Conservation (phyloP, 2,797 vertebrate genomes). For the Pangasius djambal region DNA sequence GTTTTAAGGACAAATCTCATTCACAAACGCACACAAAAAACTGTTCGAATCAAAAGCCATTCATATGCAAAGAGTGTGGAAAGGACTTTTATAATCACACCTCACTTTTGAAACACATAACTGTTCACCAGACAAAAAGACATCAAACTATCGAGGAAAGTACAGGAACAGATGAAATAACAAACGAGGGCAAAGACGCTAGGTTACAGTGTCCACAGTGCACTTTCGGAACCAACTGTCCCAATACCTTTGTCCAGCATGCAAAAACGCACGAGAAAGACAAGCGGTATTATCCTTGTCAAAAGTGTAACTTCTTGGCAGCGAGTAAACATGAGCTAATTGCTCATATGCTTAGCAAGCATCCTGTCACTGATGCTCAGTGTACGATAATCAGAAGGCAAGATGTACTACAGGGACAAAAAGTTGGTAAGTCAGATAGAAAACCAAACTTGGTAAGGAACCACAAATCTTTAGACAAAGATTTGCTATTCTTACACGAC, state of each 20-base stretch:
- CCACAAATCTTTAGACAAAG: slow-evolving; percentile 63
- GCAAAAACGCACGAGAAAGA: slow-evolving; percentile 97
- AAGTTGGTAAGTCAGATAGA: slow-evolving; percentile 63
- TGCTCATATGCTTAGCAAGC: slow-evolving; percentile 86
- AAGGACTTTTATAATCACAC: slow-evolving; percentile 88
- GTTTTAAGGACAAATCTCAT: slow-evolving; percentile 91
- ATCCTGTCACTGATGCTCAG: slow-evolving; percentile 82
- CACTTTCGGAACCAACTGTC: slow-evolving; percentile 92
- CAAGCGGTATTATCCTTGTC: slow-evolving; percentile 92
- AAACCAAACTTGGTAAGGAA: slow-evolving; percentile 88
- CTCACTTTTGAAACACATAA: slow-evolving; percentile 91
- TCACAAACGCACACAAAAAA: slow-evolving; percentile 90
- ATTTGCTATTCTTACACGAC: not conserved
- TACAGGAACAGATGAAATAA: slow-evolving; percentile 82
- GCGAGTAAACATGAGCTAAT: slow-evolving; percentile 87
- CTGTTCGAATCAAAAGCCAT: slow-evolving; percentile 87
- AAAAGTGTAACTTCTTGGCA: slow-evolving; percentile 92
- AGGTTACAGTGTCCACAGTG: slow-evolving; percentile 94
- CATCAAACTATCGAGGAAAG: slow-evolving; percentile 85
- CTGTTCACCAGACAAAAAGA: slow-evolving; percentile 87
- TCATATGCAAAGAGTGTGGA: slow-evolving; percentile 93
- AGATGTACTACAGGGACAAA: slow-evolving; percentile 62
- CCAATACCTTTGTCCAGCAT: slow-evolving; percentile 94
- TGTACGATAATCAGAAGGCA: slow-evolving; percentile 68
- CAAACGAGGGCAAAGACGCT: slow-evolving; percentile 85